Percentiles rank a stretch among this genome's conserved stretches.
Conservation (phyloP, 1,140 invertebrate genomes). For the Eurosta solidaginis region DNA sequence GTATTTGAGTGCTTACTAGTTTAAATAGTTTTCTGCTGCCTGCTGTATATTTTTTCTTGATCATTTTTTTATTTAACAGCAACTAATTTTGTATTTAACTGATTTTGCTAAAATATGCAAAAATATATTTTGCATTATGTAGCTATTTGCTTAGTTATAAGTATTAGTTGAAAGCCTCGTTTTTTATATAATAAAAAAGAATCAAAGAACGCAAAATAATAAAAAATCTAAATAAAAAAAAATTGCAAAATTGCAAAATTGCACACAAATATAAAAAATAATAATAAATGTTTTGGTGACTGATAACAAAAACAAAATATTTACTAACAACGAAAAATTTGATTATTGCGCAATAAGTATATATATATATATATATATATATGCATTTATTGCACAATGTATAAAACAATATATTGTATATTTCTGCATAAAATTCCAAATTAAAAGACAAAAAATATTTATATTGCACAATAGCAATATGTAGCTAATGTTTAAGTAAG, state of each 20-base stretch:
- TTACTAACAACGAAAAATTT: neutral
- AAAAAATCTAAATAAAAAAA: constrained; percentile 1
- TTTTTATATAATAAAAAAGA: too few relatives aligned
- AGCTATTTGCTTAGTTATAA: constrained; percentile 6
- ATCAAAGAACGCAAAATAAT: too few relatives aligned
- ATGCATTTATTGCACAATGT: too few relatives aligned
- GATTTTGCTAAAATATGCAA: constrained; percentile 2
- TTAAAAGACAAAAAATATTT: too few relatives aligned
- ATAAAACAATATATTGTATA: too few relatives aligned
- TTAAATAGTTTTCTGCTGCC: neutral
- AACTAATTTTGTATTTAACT: constrained; percentile 16
- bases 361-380: too few relatives aligned
- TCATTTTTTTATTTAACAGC: constrained; percentile 18
- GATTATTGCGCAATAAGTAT: too few relatives aligned
- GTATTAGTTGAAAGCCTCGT: constrained; percentile 19
- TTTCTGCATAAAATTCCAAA: too few relatives aligned
- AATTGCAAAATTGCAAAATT: neutral
- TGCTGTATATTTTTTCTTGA: neutral
- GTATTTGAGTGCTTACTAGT: constrained; percentile 10
- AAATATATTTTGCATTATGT: neutral
- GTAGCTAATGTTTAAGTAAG: too few relatives aligned
- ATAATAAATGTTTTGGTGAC: neutral
- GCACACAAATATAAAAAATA: neutral
- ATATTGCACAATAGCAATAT: too few relatives aligned
- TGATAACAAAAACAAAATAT: neutral